Percentiles rank a stretch among this genome's conserved stretches.
Evolutionary conservation across 2,113 vertebrate genomes (phyloP).

Genomic region (Ranitomeya imitator): DNA sequence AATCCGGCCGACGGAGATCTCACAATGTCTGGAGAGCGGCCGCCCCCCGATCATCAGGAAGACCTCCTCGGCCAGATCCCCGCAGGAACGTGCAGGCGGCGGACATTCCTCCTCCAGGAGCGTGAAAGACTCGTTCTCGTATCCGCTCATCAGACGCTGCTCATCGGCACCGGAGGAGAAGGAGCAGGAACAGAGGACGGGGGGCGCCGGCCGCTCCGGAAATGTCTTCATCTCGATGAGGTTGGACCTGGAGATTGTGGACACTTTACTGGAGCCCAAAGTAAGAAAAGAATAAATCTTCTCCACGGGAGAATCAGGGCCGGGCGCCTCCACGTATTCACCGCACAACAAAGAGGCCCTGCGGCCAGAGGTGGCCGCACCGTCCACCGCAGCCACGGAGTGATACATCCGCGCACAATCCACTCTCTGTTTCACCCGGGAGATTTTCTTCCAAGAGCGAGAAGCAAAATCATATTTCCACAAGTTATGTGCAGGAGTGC

Average conservation of each 20-base stretch:
- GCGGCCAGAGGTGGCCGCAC: constrained; percentile 65
- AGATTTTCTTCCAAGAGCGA: constrained; percentile 74
- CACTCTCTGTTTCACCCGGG: constrained; percentile 59
- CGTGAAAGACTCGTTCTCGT: constrained; percentile 31
- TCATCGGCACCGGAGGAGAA: neutral
- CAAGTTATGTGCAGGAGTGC: constrained; percentile 64
- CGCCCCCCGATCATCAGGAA: constrained; percentile 81
- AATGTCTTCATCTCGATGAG: constrained; percentile 82
- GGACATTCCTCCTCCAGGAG: neutral
- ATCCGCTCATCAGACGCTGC: neutral
- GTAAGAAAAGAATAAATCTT: neutral
- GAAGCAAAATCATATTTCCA: constrained; percentile 80
- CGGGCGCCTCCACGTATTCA: neutral
- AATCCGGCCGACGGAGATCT: constrained; percentile 78
- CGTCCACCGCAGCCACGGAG: constrained; percentile 74
- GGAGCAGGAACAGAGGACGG: neutral
- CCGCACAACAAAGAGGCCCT: neutral
- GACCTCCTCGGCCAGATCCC: constrained; percentile 62
- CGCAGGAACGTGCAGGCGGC: accelerated
- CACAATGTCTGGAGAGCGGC: constrained; percentile 65
- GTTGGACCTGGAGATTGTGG: neutral
- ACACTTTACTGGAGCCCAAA: accelerated
- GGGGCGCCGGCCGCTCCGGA: constrained; percentile 40
- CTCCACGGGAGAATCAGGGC: neutral
- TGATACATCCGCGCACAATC: constrained; percentile 77